Percentiles rank a stretch among this genome's conserved stretches.
phyloP scores from a whole-genome alignment of 2,113 vertebrate species.

The Crotalus helleri region DNA sequence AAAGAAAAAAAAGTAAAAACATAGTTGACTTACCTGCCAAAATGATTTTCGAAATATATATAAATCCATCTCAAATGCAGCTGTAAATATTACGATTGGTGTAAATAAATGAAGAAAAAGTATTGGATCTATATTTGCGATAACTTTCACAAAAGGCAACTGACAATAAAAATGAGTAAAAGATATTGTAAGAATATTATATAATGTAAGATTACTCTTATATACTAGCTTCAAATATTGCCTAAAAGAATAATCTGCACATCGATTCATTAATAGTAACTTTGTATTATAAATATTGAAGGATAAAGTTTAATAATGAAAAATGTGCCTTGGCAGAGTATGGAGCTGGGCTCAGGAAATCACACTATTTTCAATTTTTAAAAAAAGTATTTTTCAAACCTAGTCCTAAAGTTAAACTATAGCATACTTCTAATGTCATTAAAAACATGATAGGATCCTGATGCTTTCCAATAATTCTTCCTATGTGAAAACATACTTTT shows the following conservation, averaged over 20 bases:
- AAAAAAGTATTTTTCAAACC: neutral
- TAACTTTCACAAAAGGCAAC: neutral
- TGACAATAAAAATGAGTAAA: neutral
- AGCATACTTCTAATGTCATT: neutral
- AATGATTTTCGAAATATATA: constrained; percentile 56
- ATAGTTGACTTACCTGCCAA: constrained; percentile 56
- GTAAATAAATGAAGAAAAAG: constrained; percentile 57
- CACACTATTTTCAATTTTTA: neutral
- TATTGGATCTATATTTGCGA: constrained; percentile 19
- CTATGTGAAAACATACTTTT: neutral
- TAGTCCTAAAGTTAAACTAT: neutral
- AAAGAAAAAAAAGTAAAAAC: neutral
- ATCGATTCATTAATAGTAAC: neutral
- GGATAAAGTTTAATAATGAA: neutral
- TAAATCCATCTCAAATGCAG: constrained; percentile 64
- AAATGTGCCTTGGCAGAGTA: neutral
- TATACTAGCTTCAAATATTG: neutral
- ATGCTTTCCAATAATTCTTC: neutral
- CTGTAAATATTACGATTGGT: constrained; percentile 61
- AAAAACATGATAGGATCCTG: neutral
- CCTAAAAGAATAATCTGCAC: neutral
- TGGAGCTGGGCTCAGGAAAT: neutral
- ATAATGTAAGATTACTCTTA: neutral
- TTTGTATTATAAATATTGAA: neutral
- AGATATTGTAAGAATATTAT: neutral